A percentile compares a stretch with the other conserved stretches of the same genome.
These are phyloP conservation scores for Aurelia sp. DNA, from an alignment of 30 jellyfish, hydroid and myxozoan genomes.

Conservation along the genomic window DNA sequence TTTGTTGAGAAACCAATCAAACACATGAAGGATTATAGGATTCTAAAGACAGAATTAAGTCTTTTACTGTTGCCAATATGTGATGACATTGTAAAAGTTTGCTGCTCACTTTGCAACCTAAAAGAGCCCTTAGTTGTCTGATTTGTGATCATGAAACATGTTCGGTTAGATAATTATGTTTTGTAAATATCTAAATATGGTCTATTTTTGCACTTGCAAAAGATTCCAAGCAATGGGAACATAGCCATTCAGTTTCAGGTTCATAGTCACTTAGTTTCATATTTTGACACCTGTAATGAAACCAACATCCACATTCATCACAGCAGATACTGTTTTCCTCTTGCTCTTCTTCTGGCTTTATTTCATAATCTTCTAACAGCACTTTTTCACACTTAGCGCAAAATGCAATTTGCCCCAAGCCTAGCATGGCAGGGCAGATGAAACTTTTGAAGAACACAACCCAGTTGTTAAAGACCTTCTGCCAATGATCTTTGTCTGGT, in stretches of 20 bases:
- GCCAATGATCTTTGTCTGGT: constrained; percentile 21
- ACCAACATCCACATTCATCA: constrained; percentile 40
- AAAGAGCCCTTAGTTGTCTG: no score
- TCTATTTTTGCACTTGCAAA: background rate
- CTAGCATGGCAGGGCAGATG: constrained; percentile 46
- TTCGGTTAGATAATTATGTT: no score
- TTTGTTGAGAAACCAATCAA: constrained; percentile 62
- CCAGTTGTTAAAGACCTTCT: constrained; percentile 18
- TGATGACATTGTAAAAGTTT: no score
- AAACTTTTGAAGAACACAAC: constrained; percentile 35
- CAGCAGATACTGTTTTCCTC: constrained; percentile 14
- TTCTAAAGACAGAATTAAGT: constrained; percentile 6
- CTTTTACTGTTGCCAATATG: background rate
- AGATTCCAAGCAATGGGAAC: constrained; percentile 6
- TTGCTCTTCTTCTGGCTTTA: constrained; percentile 26
- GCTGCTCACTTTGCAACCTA: no score
- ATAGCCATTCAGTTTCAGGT: constrained; percentile 9
- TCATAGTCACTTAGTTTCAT: background rate
- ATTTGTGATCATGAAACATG: no score
- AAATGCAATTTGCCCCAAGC: constrained; percentile 25
- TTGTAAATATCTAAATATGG: no score
- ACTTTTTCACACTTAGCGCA: constrained; percentile 74
- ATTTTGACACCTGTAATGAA: constrained; percentile 43
- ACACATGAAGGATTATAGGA: constrained; percentile 36
- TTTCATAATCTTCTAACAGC: constrained; percentile 26